These are phyloP conservation scores for Montifringilla adamsi DNA, from an alignment of 2,113 vertebrate genomes.

Conservation along the genomic window DNA sequence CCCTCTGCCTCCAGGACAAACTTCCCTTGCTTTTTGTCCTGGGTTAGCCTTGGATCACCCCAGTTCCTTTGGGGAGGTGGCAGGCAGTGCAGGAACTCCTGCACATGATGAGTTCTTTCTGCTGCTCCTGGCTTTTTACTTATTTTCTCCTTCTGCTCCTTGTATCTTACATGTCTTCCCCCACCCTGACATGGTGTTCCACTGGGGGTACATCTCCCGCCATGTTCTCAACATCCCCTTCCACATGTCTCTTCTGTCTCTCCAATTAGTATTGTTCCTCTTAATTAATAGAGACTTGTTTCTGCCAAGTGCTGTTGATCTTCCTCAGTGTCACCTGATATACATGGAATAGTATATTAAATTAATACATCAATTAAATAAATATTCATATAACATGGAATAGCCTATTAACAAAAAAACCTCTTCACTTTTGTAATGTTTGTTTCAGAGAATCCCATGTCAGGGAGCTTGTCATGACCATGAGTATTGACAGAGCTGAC, in stretches of 20 bases:
- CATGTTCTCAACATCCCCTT: neutral
- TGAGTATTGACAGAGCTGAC: neutral
- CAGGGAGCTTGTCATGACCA: neutral
- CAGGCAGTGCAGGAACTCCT: neutral
- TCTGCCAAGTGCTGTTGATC: neutral
- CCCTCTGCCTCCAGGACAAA: neutral
- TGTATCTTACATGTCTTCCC: fast-evolving
- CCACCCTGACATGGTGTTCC: no score
- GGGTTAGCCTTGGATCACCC: neutral
- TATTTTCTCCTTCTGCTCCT: neutral
- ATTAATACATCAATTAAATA: neutral
- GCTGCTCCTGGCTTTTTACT: neutral
- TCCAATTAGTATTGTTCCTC: neutral
- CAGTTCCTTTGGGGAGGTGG: neutral
- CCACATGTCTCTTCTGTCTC: neutral
- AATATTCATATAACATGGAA: neutral
- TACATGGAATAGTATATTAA: neutral
- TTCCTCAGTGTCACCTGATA: neutral
- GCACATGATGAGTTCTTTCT: neutral
- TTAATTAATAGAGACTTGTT: neutral
- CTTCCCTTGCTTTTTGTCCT: neutral
- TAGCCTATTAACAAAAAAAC: neutral
- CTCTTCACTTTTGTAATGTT: neutral
- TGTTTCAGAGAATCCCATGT: neutral
- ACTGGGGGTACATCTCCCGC: neutral